Base-by-base conservation (phyloP, 1,140 invertebrate genomes). In the Drosophila punjabiensis region DNA sequence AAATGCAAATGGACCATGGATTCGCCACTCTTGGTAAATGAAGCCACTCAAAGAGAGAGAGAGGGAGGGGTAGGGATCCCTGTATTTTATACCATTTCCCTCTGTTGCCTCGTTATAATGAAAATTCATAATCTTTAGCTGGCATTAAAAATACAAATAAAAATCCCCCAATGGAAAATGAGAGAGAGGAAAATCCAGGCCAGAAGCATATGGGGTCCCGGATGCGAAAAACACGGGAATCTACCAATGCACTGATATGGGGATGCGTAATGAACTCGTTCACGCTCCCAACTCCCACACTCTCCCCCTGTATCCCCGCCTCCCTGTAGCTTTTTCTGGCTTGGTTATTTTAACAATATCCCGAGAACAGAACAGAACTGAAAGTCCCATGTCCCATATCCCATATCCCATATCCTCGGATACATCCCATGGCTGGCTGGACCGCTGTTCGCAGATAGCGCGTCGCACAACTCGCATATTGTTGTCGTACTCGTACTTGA, bases 201-300 rank as follows among this genome's bases (percentile, higher is more conserved):
- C 18, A 56, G 20, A 69, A 69, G 48, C 82, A 80, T 79, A 82
- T 83, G 83, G 50, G 71, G 56, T 55, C 33, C 33, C 52, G 52
- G 56, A 77, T 52, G 39, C 30, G 56, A 39, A 43, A 39, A 28
- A 47, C 63, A 47, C 43, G 63, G 61, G 48, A 28, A 39, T 37
- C 39, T 41, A 32, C 70, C 70, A 74, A 61, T 73, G n/a, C 63
- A 65, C 65, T 68, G 76, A 82, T 78, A 73, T 56, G 82, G 80
- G 80, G 68, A 81, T 88, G 78, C 81, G 85, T 88, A 88, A 88
- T 88, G 84, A 89, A 88, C 84, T 84, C 70, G 81, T 81, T 65
- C 58, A 37, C 48, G 48, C 35, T 53, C 55, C 18, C 41, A 28
- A 24, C 43, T 18, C 24, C 24, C 35, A 11, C 37, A 9, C 30